Percentiles rank a stretch among this genome's conserved stretches.
phyloP scores from a whole-genome alignment of 2,797 vertebrate species.

The Perodicticus potto region DNA sequence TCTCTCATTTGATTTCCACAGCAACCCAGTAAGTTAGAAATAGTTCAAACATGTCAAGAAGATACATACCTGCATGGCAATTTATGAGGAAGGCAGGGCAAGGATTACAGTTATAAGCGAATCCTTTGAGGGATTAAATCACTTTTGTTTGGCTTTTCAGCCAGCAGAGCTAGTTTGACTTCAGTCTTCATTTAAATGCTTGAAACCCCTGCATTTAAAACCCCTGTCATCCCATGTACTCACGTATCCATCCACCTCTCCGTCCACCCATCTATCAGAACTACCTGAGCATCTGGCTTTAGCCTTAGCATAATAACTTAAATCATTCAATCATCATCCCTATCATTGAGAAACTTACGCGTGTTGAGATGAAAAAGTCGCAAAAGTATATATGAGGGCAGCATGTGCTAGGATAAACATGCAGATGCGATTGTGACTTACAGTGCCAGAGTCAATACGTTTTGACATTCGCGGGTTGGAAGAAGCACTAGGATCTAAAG shows the following conservation, averaged over 20 bases:
- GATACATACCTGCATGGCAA: not conserved
- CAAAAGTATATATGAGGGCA: not conserved
- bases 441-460: not conserved
- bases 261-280: not conserved
- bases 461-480: not conserved
- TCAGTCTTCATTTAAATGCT: slow-evolving; percentile 9
- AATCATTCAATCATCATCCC: not conserved
- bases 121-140: not conserved
- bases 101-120: not conserved
- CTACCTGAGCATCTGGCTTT: not conserved
- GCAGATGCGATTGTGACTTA: not conserved
- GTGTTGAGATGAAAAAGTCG: not conserved
- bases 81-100: not conserved
- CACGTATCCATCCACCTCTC: too few species aligned
- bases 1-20: slow-evolving; percentile 47
- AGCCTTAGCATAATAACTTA: not conserved
- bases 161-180: not conserved
- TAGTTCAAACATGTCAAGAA: not conserved
- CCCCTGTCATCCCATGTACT: not conserved
- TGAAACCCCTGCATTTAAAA: not conserved
- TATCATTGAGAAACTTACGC: not conserved
- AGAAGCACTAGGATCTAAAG: not conserved
- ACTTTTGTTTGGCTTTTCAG: slow-evolving; percentile 12
- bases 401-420: not conserved
- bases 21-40: not conserved